Evolutionary conservation across 2,113 vertebrate genomes (phyloP).

Genomic region (Anoplopoma fimbria): DNA sequence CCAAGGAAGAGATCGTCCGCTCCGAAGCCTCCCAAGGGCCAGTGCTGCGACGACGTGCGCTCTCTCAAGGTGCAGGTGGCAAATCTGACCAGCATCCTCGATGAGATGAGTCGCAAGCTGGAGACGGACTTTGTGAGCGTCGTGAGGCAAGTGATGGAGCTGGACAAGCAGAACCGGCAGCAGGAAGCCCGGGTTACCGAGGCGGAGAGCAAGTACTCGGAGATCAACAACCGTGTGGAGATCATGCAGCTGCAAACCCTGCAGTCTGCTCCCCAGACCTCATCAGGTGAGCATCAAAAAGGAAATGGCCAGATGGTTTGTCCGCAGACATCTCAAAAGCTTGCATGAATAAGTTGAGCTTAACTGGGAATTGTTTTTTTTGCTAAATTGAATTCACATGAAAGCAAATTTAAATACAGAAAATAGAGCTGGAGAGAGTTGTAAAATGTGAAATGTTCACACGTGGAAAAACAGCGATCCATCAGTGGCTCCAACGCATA

Average conservation of each 20-base stretch:
- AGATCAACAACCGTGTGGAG: slow-evolving; percentile 95
- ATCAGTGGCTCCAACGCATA: neutral
- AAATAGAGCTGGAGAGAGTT: neutral
- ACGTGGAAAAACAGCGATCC: neutral
- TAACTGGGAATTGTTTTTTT: neutral
- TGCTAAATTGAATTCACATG: neutral
- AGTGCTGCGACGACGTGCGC: slow-evolving; percentile 92
- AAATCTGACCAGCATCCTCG: slow-evolving; percentile 91
- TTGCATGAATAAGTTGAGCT: neutral
- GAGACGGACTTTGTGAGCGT: slow-evolving; percentile 89
- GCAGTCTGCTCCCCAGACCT: slow-evolving; percentile 90
- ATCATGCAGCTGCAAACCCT: slow-evolving; percentile 95
- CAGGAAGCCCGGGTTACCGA: slow-evolving; percentile 89
- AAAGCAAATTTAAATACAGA: neutral
- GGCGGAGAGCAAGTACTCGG: slow-evolving; percentile 94
- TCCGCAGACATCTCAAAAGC: neutral
- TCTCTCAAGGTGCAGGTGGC: slow-evolving; percentile 91
- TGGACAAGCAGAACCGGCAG: slow-evolving; percentile 89
- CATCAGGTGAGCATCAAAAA: slow-evolving; percentile 91
- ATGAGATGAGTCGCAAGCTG: slow-evolving; percentile 91
- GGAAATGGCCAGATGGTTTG: too few species aligned
- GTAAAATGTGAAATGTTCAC: slow-evolving; percentile 8
- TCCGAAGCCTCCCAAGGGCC: slow-evolving; percentile 73
- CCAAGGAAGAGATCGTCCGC: slow-evolving; percentile 80
- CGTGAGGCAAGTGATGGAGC: slow-evolving; percentile 92